Percentiles rank a stretch among this genome's conserved stretches.
phyloP scores from a whole-genome alignment of 1,140 invertebrate species.

The Leptonema lineaticorne region DNA sequence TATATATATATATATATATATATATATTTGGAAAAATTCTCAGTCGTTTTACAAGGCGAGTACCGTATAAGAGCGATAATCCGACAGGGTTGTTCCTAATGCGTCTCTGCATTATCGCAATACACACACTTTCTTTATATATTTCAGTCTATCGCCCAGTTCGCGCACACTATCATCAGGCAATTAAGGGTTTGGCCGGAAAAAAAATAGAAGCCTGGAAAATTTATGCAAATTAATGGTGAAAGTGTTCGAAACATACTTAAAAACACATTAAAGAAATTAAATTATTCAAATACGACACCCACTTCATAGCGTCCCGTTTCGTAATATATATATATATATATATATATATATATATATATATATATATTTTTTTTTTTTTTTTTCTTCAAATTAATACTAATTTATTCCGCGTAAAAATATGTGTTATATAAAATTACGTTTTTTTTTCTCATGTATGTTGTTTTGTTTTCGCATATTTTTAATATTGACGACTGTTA shows the following conservation, averaged over 20 bases:
- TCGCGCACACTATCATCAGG: conserved; percentile 1
- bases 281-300: conserved; percentile 2
- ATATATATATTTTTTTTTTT: neutral
- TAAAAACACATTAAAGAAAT: conserved; percentile 17
- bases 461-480: no score
- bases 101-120: conserved; percentile 6
- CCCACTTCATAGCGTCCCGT: neutral
- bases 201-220: neutral
- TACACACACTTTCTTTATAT: neutral
- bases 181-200: conserved; percentile 5
- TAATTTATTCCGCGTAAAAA: neutral
- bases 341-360: no score
- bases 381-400: neutral
- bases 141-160: no score
- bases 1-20: conserved; percentile 8
- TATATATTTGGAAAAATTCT: neutral
- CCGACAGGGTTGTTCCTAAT: neutral
- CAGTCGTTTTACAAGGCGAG: neutral
- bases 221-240: neutral
- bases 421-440: neutral
- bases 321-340: no score
- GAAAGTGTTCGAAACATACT: neutral
- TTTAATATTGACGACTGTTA: no score
- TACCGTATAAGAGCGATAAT: no score
- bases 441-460: no score